Percentiles rank a stretch among this genome's conserved stretches.
These are phyloP conservation scores for Eueides isabella DNA, from an alignment of 1,140 invertebrate species.

Conservation along the genomic window DNA sequence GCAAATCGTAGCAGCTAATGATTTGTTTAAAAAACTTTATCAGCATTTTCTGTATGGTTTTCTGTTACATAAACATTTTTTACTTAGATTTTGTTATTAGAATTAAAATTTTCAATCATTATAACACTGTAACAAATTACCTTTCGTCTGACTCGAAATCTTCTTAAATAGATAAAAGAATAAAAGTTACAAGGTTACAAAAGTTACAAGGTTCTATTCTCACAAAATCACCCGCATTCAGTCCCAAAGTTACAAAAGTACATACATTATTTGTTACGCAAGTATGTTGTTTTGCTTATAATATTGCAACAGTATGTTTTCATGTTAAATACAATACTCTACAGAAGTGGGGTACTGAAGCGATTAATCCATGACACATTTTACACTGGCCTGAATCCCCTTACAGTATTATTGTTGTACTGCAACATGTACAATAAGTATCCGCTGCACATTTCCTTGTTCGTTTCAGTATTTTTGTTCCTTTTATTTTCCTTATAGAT, in stretches of 20 bases:
- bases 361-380: constrained; percentile 42
- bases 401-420: background rate
- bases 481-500: background rate
- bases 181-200: too few relatives aligned
- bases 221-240: too few relatives aligned
- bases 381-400: constrained; percentile 26
- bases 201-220: too few relatives aligned
- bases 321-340: constrained; percentile 6
- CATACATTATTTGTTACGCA: background rate
- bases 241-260: background rate
- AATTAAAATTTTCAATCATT: too few relatives aligned
- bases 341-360: constrained; percentile 26
- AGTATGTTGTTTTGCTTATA: background rate
- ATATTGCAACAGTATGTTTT: constrained; percentile 4
- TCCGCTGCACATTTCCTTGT: background rate
- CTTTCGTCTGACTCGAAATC: too few relatives aligned
- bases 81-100: too few relatives aligned
- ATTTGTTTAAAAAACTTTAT: too few relatives aligned
- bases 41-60: too few relatives aligned
- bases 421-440: background rate
- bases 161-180: too few relatives aligned
- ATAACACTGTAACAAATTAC: too few relatives aligned
- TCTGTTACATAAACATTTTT: too few relatives aligned
- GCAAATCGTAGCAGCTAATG: too few relatives aligned
- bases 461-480: background rate